Evolutionary conservation across 2,797 vertebrate species (phyloP), one percentile per base, ranked within the genome.

Genomic region (Betta splendens): DNA sequence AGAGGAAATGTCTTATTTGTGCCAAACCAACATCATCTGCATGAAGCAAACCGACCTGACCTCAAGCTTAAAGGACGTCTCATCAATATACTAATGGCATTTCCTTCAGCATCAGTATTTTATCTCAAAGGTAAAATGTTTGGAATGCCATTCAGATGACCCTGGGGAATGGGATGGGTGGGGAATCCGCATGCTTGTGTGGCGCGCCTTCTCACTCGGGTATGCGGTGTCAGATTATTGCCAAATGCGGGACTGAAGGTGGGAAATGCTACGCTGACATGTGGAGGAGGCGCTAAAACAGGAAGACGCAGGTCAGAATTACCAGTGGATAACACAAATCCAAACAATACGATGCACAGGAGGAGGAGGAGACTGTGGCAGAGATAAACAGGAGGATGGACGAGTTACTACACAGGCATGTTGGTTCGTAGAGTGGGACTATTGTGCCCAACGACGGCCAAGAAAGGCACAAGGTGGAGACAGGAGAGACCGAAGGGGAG

Each of bases 71-170:
- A n/a, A n/a, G n/a, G n/a, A n/a, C n/a, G n/a, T n/a, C n/a, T n/a
- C n/a, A n/a, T n/a, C n/a, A n/a, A n/a, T n/a, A n/a, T n/a, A n/a
- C n/a, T n/a, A n/a, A n/a, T n/a, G 40, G 22, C 23, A 50, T 21
- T 55, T 57, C 16, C n/a, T n/a, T 46, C 2, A 5, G n/a, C n/a
- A n/a, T 28, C 26, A 28, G 7, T 26, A 10, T 7, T 25, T 25
- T 25, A 4, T 7, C 21, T 53, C 18, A 3, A 51, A 71, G 73
- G 69, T 59, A 51, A 80, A 77, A 85, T 83, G 36, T 48, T 63
- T 77, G 65, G 60, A 77, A 87, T 87, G 1, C 79, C 78, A 64
- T 65, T 69, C 15, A 11, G 52, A 46, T 69, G 72, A 75, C 46
- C 37, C 3, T 6, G n/a, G 36, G 49, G 51, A 55, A 42, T 21